Evolutionary conservation across 2,113 vertebrate species (phyloP), one percentile per base, ranked within the genome.

Genomic region (Phasianus colchicus): DNA sequence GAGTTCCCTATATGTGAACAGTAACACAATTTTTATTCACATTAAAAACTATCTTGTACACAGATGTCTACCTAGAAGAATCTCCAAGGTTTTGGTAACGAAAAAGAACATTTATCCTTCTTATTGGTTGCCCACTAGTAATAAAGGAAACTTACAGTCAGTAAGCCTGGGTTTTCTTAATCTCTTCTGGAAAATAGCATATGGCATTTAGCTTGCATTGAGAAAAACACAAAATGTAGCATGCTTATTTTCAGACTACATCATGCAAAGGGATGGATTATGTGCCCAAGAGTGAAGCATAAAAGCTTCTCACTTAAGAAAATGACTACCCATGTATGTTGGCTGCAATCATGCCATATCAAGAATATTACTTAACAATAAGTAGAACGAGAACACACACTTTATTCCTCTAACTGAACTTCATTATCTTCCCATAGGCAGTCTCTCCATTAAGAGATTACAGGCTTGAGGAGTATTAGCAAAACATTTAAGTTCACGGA

Each of bases 221-320:
- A 54, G 19, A 70, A 55, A 64, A 42, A 45, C 1, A 25, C 6
- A n/a, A 83, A 66, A 7, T 43, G 34, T 20, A 73, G 63, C 34
- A 74, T n/a, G 84, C 34, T 80, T 77, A n/a, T 70, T 87, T 94
- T 83, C 83, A 88, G 24, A 67, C 75, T 55, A 77, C 95, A 75
- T 76, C 84, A 80, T 70, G 78, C 21, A 58, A 58, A 11, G 78
- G 67, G 64, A 92, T 88, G 54, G 83, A 90, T 88, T 75, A 85
- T 40, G 60, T 43, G 60, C n/a, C 50, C 48, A 13, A 70, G 34
- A 88, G 67, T 3, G 17, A 13, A 95, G 74, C 54, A 92, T 67
- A 66, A 88, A 73, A 83, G 27, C 72, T 61, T 79, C 21, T 25
- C 50, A 54, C 67, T 88, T 45, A 79, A 72, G 83, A 66, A 85